Percentiles rank a stretch among this genome's conserved stretches.
Evolutionary conservation across 2,797 vertebrate genomes (phyloP).

Genomic region (Myioborus miniatus): DNA sequence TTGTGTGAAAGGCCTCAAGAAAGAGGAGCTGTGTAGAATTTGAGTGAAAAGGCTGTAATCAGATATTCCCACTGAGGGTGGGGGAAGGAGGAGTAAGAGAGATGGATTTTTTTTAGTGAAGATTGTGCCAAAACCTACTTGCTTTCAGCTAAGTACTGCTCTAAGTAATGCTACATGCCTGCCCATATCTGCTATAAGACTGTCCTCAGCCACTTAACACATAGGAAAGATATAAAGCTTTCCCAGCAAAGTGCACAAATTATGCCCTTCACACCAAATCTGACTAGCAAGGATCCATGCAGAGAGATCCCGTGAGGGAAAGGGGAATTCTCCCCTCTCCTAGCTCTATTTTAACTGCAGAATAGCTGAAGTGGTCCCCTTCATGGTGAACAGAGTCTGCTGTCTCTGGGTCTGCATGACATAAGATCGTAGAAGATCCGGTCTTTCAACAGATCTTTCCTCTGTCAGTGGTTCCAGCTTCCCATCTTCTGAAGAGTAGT

Average conservation of each 20-base stretch:
- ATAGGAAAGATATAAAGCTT: neutral
- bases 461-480: neutral
- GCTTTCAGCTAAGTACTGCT: neutral
- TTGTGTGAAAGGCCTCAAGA: neutral
- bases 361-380: neutral
- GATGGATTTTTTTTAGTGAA: neutral
- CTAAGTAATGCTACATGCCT: neutral
- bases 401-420: neutral
- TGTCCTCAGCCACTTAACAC: neutral
- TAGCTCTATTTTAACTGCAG: rapidly evolving
- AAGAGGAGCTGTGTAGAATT: neutral
- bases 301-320: neutral
- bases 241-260: neutral
- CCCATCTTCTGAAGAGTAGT: neutral
- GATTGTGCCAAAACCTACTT: neutral
- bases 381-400: neutral
- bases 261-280: neutral
- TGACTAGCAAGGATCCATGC: neutral
- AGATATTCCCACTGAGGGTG: neutral
- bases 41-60: neutral
- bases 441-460: neutral
- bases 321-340: neutral
- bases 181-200: neutral
- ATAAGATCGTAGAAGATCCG: neutral
- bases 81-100: neutral